Conservation (phyloP, 2,797 vertebrate genomes). For the Sebastes hubbsi region DNA sequence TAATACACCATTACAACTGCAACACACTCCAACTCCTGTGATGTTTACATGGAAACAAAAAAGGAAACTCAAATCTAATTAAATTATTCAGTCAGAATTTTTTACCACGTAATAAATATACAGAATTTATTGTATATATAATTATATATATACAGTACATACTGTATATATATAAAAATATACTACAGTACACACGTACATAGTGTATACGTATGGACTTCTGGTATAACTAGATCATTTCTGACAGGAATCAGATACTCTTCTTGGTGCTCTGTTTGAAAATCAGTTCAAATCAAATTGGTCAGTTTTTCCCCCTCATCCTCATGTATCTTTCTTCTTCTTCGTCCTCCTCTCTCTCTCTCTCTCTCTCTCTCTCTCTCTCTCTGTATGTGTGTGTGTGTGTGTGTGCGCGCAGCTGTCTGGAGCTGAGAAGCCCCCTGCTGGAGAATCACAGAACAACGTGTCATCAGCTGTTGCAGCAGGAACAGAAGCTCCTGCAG, state of each 20-base stretch:
- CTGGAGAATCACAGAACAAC: conserved; percentile 79
- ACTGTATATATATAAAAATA: too few relatives aligned
- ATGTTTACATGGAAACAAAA: neutral
- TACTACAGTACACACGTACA: too few relatives aligned
- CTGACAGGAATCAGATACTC: neutral
- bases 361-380: neutral
- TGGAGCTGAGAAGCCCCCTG: conserved; percentile 75
- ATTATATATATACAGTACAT: too few relatives aligned
- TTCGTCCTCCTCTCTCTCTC: neutral
- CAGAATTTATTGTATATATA: too few relatives aligned
- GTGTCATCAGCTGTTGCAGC: conserved; percentile 53
- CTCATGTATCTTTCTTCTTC: neutral
- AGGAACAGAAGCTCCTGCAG: conserved; percentile 70
- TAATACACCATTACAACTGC: neutral
- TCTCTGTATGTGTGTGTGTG: neutral
- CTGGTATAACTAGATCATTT: neutral
- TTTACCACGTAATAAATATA: neutral
- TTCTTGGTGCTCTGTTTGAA: neutral
- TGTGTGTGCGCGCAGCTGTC: conserved; percentile 57
- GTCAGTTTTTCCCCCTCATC: neutral
- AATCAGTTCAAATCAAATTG: neutral
- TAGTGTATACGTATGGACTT: neutral
- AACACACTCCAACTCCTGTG: neutral
- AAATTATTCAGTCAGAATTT: neutral
- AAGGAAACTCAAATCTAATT: neutral